These are phyloP conservation scores for Drosophila pectinifera DNA, from an alignment of 1,140 invertebrate species.

Conservation along the genomic window DNA sequence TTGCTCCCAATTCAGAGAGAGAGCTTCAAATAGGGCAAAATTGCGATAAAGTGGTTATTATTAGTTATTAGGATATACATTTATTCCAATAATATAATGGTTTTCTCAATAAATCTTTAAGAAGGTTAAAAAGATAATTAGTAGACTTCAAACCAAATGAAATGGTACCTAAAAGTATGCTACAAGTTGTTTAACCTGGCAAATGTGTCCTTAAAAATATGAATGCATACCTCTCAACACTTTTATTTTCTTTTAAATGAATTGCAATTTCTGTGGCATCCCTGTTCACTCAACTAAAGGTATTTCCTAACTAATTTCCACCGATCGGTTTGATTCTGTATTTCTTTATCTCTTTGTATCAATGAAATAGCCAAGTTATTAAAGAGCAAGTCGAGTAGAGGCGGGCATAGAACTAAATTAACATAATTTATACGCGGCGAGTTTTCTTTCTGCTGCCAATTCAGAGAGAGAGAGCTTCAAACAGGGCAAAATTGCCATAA, in stretches of 20 bases:
- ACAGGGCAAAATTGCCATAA: slow-evolving; percentile 7
- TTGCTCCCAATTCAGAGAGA: slow-evolving; percentile 10
- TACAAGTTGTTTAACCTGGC: not conserved
- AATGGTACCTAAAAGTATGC: not conserved
- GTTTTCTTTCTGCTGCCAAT: slow-evolving; percentile 12
- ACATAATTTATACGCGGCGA: slow-evolving; percentile 73
- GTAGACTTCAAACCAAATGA: too few relatives aligned
- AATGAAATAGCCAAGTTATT: slow-evolving; percentile 78
- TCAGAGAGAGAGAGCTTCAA: slow-evolving; percentile 1
- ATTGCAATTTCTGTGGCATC: too few relatives aligned
- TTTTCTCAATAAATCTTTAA: too few relatives aligned
- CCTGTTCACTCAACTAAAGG: too few relatives aligned
- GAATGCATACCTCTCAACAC: not conserved
- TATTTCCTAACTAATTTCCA: not conserved
- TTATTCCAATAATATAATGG: not conserved
- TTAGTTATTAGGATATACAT: too few relatives aligned
- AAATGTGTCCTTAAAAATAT: not conserved
- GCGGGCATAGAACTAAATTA: slow-evolving; percentile 50
- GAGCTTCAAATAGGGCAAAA: slow-evolving; percentile 5
- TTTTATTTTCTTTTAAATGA: too few relatives aligned
- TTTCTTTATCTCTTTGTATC: too few relatives aligned
- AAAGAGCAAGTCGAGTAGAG: slow-evolving; percentile 28
- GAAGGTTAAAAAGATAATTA: fast-evolving
- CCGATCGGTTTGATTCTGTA: too few relatives aligned
- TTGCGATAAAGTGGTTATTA: slow-evolving; percentile 6